Evolutionary conservation across 2,888 invertebrate genomes (phyloP), one percentile per base, ranked within the genome.

Genomic region (Encarsia formosa): DNA sequence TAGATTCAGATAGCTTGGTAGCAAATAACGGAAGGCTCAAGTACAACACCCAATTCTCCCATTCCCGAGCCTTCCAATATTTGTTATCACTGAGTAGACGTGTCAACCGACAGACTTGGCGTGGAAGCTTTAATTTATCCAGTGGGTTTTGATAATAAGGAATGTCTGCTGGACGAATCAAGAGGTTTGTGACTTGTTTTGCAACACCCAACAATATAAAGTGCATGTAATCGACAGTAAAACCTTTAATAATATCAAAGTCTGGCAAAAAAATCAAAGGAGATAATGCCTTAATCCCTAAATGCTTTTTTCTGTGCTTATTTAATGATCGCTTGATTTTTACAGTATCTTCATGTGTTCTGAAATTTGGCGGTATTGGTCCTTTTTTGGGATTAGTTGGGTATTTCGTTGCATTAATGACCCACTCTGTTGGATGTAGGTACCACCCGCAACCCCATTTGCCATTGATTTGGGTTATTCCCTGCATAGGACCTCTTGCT

Each of bases 371-470:
- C n/a, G n/a, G n/a, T n/a, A n/a, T n/a, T n/a, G n/a, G n/a, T n/a
- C n/a, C n/a, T n/a, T n/a, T n/a, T n/a, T n/a, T n/a, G n/a, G n/a
- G n/a, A n/a, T n/a, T n/a, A 8, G 11, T 26, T 11, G 26, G 26
- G 26, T 26, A 26, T 26, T 26, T 26, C 26, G 11, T 26, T 6
- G 26, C 11, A 26, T 26, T 26, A 8, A 26, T 6, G 11, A 54
- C 55, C 11, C 42, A 48, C 40, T 52, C 24, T n/a, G 55, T 55
- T 9, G 49, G 49, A 20, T 56, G 54, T 9, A 54, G 40, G 26
- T 56, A 58, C 15, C 45, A 47, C 22, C 35, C 23, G 22, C 58
- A 58, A 11, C 52, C 54, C 31, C 23, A 54, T n/a, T 45, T 16
- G 9, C 54, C 49, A 23, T 56, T 56, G 34, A 40, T 56, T 41